Evolutionary conservation across 2,797 vertebrate species (phyloP).

Genomic region (Sebastes goodei): DNA sequence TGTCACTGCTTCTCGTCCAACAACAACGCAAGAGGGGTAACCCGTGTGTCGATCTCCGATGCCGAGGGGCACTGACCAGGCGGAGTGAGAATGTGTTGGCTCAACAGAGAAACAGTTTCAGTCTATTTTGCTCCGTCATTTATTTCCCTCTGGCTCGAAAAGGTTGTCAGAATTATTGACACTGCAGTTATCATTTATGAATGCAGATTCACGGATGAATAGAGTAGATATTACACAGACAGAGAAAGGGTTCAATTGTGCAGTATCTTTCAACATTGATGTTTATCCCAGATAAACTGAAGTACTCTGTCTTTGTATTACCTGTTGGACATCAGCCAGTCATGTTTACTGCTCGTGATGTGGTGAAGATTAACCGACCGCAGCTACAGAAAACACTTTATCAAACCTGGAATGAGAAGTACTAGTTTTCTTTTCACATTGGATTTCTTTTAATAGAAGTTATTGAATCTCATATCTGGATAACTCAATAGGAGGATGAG

Average conservation of each 20-base stretch:
- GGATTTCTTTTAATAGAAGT: neutral
- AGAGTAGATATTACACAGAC: neutral
- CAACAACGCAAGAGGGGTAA: accelerated
- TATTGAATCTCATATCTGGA: neutral
- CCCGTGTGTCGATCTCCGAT: too few relatives aligned
- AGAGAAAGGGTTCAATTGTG: neutral
- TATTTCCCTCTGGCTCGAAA: slow-evolving; percentile 25
- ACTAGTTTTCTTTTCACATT: neutral
- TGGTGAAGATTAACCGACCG: neutral
- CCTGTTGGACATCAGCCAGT: slow-evolving; percentile 10
- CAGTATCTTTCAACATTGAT: neutral
- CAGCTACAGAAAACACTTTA: neutral
- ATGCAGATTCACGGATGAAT: slow-evolving; percentile 11
- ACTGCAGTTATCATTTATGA: slow-evolving; percentile 52
- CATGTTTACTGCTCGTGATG: neutral
- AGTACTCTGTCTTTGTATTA: slow-evolving; percentile 12
- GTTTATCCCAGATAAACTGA: slow-evolving; percentile 5
- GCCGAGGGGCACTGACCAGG: too few relatives aligned
- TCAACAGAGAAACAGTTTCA: neutral
- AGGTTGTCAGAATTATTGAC: slow-evolving; percentile 45
- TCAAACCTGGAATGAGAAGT: neutral
- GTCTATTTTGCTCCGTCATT: slow-evolving; percentile 16
- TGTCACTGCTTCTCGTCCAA: neutral
- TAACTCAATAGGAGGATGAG: neutral
- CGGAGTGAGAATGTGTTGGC: too few relatives aligned